These are phyloP conservation scores for Mycogona germanica DNA, from an alignment of 2,888 invertebrate genomes.

Conservation along the genomic window DNA sequence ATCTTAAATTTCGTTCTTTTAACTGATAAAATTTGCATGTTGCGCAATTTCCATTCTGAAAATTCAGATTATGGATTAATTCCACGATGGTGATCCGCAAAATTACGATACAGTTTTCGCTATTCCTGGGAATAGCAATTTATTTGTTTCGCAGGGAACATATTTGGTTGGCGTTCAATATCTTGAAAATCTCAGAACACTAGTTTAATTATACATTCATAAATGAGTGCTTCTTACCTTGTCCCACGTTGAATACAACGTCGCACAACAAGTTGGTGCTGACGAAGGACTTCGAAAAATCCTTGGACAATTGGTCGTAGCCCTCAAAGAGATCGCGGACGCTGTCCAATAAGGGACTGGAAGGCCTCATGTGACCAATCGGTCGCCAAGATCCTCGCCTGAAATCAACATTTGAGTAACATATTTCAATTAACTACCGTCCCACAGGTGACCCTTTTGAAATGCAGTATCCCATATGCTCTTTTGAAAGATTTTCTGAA, in stretches of 20 bases:
- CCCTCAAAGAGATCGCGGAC: constrained; percentile 81
- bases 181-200: no score
- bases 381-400: constrained; percentile 79
- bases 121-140: no score
- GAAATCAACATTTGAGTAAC: constrained; percentile 19
- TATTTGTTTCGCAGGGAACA: no score
- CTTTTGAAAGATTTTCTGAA: no score
- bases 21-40: no score
- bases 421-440: background rate
- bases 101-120: no score
- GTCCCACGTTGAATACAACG: constrained; percentile 80
- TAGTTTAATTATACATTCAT: no score
- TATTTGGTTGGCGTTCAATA: no score
- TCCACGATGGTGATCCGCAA: no score
- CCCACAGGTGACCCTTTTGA: background rate
- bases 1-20: no score
- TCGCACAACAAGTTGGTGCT: constrained; percentile 77
- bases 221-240: constrained; percentile 40
- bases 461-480: constrained; percentile 1
- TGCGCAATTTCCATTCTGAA: no score
- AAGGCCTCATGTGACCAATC: constrained; percentile 87
- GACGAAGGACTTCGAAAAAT: constrained; percentile 77
- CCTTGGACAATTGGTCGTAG: constrained; percentile 84
- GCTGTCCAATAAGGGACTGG: constrained; percentile 80
- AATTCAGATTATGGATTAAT: no score